Base-by-base conservation (phyloP, 2,888 invertebrate genomes). In the Platycheirus rosarum region DNA sequence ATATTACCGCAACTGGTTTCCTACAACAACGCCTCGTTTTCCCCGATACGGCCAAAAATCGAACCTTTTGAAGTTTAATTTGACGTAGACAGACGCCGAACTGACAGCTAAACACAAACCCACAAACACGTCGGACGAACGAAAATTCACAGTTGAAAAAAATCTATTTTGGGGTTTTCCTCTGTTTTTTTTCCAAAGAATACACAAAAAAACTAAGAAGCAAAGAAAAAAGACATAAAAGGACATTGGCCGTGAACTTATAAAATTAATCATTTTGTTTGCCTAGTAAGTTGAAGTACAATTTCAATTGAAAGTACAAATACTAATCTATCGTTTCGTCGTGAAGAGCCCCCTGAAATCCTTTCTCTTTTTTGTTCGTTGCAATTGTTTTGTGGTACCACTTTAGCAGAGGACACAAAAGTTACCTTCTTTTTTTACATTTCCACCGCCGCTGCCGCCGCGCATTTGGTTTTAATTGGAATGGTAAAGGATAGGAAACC, bases 161-260 rank as follows among this genome's bases (percentile, higher is more conserved):
- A 80, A 71, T 80, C 80, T 80, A 80, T 80, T 80, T 80, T 80
- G 65, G 76, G 66, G 75, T 70, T 65, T 53, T 32, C 8, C 29
- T 55, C 35, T 32, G 13, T 35, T 13, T 55, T 55, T 23, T 37
- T 37, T 57, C 26, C 3, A 26, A 48, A 78, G 42, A 70, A 68
- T 40, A 70, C 37, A 70, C 26, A 26, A 35, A 16, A 57, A 57
- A 70, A 46, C n/a, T 65, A 14, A 37, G 11, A 26, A 76, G 37
- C 18, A 69, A 79, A 29, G 29, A 13, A 16, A 16, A 29, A 73
- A 53, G 42, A 70, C 16, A 71, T 51, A 51, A 71, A 76, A 70
- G 65, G 44, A 70, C 32, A 65, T 75, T 55, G 49, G 44, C 35
- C 46, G 76, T 80, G 70, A 60, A 76, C 44, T 62, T 11, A 5